These are phyloP conservation scores for Drosophila sordidapex DNA, from an alignment of 2,888 invertebrate genomes.

Conservation along the genomic window DNA sequence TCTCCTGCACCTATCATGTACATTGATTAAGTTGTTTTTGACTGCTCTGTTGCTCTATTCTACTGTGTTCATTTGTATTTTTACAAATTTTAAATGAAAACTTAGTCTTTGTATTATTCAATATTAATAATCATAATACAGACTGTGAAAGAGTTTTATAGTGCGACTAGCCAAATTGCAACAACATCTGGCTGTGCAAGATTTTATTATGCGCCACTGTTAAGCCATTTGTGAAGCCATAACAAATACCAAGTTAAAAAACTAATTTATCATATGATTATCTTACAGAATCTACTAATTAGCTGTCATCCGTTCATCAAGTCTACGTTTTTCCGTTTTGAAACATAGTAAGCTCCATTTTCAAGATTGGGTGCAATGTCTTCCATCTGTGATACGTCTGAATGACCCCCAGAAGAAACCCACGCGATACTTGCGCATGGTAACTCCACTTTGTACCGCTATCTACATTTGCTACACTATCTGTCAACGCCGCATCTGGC, in stretches of 20 bases:
- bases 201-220: background rate
- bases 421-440: conserved; percentile 18
- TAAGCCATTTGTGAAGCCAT: background rate
- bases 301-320: background rate
- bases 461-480: conserved; percentile 27
- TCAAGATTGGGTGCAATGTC: conserved; percentile 42
- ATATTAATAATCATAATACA: background rate
- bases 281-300: background rate
- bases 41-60: too few relatives aligned
- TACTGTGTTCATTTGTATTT: background rate
- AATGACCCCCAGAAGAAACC: conserved; percentile 52
- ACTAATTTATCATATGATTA: background rate
- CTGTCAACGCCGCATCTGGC: conserved; percentile 28
- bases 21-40: background rate
- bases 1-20: background rate
- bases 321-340: background rate
- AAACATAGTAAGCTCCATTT: conserved; percentile 6
- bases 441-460: conserved; percentile 23
- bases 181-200: background rate
- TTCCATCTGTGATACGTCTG: conserved; percentile 47
- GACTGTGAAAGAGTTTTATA: background rate
- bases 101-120: too few relatives aligned
- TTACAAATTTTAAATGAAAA: too few relatives aligned
- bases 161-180: background rate
- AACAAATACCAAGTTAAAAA: background rate